These are phyloP conservation scores for Sturnus vulgaris DNA, from an alignment of 2,113 vertebrate species.

Conservation along the genomic window DNA sequence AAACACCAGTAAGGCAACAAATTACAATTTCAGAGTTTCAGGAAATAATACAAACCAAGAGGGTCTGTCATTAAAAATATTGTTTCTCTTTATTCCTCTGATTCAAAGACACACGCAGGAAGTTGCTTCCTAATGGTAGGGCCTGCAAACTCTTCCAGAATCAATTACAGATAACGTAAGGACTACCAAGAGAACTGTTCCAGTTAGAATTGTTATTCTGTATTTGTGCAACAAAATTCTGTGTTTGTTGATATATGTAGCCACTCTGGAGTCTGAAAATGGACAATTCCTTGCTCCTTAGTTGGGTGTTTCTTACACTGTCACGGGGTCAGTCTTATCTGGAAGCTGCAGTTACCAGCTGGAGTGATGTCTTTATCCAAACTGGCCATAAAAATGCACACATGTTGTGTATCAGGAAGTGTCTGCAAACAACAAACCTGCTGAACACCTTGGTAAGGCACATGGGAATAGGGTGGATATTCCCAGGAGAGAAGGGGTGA, in stretches of 20 bases:
- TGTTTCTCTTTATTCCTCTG: neutral
- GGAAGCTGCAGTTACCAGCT: neutral
- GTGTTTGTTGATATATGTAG: neutral
- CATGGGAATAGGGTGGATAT: fast-evolving
- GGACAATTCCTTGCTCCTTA: neutral
- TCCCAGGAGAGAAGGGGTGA: neutral
- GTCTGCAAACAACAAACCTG: neutral
- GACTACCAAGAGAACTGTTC: neutral
- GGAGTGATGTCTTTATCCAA: neutral
- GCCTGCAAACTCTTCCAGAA: neutral
- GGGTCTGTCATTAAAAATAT: neutral
- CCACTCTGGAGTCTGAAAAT: neutral
- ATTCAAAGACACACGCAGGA: neutral
- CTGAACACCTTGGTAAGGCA: neutral
- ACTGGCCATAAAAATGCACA: neutral
- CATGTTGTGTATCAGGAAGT: neutral
- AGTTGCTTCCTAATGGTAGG: neutral
- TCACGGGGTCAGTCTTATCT: neutral
- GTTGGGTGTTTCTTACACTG: neutral
- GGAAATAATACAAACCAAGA: neutral
- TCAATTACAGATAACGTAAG: neutral
- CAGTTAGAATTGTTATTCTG: neutral
- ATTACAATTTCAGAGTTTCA: neutral
- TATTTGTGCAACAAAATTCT: neutral
- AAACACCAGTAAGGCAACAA: neutral